phyloP scores from a whole-genome alignment of 2,113 vertebrate species.

The Chloropsis cyanopogon region DNA sequence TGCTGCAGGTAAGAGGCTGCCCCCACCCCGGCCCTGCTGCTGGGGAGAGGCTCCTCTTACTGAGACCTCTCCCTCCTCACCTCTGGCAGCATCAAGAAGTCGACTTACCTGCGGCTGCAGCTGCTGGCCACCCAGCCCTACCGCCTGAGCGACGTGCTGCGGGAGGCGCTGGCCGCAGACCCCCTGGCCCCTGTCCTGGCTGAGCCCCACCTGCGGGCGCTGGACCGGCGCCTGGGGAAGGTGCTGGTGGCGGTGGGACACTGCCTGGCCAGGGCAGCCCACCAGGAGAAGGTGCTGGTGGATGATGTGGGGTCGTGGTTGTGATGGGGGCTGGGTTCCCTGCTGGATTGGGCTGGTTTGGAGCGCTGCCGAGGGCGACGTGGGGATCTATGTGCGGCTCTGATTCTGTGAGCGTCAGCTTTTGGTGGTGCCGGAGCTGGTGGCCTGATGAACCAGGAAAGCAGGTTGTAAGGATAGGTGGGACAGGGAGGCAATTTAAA shows the following conservation, averaged over 20 bases:
- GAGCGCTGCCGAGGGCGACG: accelerated
- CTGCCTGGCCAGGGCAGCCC: background rate
- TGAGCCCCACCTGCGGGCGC: conserved; percentile 71
- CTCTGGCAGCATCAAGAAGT: conserved; percentile 74
- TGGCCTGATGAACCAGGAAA: background rate
- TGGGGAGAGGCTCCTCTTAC: accelerated
- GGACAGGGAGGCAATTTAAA: conserved; percentile 1
- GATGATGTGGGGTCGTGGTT: background rate
- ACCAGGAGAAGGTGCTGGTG: background rate
- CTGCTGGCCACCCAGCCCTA: conserved; percentile 73
- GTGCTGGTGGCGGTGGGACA: conserved; percentile 43
- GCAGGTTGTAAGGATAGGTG: background rate
- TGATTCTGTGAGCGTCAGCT: accelerated
- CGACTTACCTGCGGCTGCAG: conserved; percentile 73
- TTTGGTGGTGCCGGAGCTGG: accelerated
- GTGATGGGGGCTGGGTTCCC: background rate
- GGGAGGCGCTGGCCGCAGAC: conserved; percentile 73
- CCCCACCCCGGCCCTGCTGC: accelerated
- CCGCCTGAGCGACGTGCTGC: conserved; percentile 72
- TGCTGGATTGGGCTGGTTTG: background rate
- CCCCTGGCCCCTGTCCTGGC: conserved; percentile 74
- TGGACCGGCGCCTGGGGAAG: conserved; percentile 68
- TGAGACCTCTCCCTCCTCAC: background rate
- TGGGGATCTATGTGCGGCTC: accelerated
- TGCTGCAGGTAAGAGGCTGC: conserved; percentile 77